These are phyloP conservation scores for Leptocoma aspasia DNA, from an alignment of 2,113 vertebrate species.

Conservation along the genomic window DNA sequence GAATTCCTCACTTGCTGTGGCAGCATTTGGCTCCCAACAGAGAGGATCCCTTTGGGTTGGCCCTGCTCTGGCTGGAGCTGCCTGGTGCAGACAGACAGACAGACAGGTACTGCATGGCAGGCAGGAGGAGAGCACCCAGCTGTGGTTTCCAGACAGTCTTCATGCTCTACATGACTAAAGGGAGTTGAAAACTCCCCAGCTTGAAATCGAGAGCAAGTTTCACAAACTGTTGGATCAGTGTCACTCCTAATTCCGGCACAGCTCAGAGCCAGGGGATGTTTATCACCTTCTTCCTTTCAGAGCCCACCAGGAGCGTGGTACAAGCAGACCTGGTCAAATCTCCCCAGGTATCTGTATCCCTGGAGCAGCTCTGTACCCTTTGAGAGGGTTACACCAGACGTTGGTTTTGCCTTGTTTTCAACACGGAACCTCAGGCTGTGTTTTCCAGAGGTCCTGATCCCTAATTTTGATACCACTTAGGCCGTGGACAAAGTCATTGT, in stretches of 20 bases:
- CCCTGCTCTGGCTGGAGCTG: neutral
- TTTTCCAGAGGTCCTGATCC: neutral
- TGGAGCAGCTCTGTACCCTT: neutral
- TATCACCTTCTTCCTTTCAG: neutral
- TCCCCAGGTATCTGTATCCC: neutral
- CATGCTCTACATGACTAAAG: neutral
- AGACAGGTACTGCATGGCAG: fast-evolving
- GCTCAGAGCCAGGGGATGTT: neutral
- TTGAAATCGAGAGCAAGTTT: neutral
- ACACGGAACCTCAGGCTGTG: neutral
- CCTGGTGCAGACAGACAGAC: fast-evolving
- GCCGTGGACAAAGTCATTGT: neutral
- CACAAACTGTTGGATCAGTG: neutral
- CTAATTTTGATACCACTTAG: neutral
- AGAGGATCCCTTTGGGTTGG: neutral
- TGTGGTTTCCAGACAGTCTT: neutral
- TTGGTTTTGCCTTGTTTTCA: neutral
- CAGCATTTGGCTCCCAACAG: neutral
- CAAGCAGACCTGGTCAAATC: neutral
- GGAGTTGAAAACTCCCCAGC: neutral
- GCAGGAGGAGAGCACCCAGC: neutral
- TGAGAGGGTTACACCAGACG: fast-evolving
- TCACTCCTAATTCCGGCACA: neutral
- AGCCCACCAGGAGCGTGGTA: neutral
- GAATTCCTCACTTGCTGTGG: neutral